Evolutionary conservation across 1,140 invertebrate species (phyloP).

Genomic region (Drosophila pectinifera): DNA sequence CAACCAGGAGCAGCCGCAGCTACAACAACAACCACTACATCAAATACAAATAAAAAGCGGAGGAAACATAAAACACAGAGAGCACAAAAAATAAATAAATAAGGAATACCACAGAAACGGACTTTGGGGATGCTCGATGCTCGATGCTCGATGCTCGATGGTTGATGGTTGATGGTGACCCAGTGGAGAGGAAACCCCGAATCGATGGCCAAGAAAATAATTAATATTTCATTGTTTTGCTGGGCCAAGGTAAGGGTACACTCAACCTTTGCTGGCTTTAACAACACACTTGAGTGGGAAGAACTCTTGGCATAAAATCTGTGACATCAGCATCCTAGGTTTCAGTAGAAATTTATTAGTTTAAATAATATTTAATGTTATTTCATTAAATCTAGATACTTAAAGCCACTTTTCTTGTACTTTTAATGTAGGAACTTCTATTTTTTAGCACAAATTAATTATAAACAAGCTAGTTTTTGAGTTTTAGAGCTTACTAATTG

Average conservation of each 20-base stretch:
- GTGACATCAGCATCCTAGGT: background rate
- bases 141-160: background rate
- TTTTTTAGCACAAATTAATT: too few species aligned
- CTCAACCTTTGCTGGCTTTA: background rate
- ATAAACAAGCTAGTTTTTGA: too few species aligned
- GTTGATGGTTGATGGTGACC: slow-evolving; percentile 13
- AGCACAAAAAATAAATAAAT: slow-evolving; percentile 8
- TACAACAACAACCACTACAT: slow-evolving; percentile 46
- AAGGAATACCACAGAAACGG: slow-evolving; percentile 2
- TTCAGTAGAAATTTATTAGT: too few species aligned
- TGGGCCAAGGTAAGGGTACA: background rate
- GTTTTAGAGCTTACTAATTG: too few species aligned
- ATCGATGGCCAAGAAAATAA: slow-evolving; percentile 32
- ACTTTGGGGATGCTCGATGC: slow-evolving; percentile 12
- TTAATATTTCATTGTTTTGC: slow-evolving; percentile 37
- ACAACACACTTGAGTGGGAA: background rate
- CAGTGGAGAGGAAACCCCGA: slow-evolving; percentile 27
- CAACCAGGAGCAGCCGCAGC: slow-evolving; percentile 46
- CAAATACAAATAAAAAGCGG: slow-evolving; percentile 64
- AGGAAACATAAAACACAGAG: background rate
- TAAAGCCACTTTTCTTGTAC: too few species aligned
- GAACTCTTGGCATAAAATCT: background rate
- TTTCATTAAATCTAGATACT: too few species aligned
- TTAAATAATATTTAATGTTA: too few species aligned
- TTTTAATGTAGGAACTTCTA: too few species aligned